phyloP scores from a whole-genome alignment of 1,140 invertebrate species.

The Spodoptera litura region DNA sequence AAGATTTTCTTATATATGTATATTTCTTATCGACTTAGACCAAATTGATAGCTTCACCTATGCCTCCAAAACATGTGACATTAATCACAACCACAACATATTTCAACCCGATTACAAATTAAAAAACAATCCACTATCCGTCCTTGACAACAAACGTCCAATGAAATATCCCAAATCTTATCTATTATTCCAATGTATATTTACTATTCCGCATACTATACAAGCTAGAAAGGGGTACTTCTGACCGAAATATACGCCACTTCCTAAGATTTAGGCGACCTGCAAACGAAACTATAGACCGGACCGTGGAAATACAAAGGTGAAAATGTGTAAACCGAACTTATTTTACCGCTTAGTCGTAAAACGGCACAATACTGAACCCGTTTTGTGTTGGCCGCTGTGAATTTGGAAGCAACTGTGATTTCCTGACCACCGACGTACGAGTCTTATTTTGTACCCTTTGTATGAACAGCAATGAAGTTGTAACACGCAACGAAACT shows the following conservation, averaged over 20 bases:
- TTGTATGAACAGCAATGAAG: neutral
- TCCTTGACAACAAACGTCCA: neutral
- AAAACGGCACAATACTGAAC: conserved; percentile 54
- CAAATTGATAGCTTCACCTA: too few species aligned
- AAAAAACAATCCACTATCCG: neutral
- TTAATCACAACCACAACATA: neutral
- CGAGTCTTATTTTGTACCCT: conserved; percentile 7
- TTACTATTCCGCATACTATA: conserved; percentile 1
- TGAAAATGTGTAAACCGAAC: conserved; percentile 55
- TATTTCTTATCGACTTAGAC: too few species aligned
- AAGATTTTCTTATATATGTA: too few species aligned
- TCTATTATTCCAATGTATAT: conserved; percentile 2
- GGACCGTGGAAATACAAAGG: conserved; percentile 49
- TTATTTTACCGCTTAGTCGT: conserved; percentile 55
- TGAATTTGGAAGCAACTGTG: conserved; percentile 42
- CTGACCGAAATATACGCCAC: conserved; percentile 6
- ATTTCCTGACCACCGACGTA: conserved; percentile 44
- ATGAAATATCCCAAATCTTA: conserved; percentile 31
- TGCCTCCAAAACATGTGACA: too few species aligned
- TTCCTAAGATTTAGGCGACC: conserved; percentile 37
- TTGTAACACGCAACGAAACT: too few species aligned
- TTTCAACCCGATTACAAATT: conserved; percentile 9
- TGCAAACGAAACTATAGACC: conserved; percentile 33
- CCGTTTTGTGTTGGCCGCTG: conserved; percentile 23
- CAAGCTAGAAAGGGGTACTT: neutral